phyloP scores from a whole-genome alignment of 2,797 vertebrate species.

The Erithacus rubecula region DNA sequence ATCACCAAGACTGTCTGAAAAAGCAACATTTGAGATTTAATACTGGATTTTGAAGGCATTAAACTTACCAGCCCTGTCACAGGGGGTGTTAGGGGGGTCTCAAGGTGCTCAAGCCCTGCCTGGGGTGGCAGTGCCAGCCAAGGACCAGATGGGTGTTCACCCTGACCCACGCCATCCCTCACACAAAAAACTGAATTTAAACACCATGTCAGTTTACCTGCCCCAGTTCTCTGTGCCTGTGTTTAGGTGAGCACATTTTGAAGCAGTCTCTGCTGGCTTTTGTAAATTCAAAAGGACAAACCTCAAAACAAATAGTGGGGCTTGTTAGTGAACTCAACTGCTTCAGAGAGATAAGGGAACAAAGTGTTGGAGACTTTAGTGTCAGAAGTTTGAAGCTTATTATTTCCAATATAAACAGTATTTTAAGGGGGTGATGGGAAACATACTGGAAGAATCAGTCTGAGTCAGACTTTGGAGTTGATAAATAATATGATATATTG shows the following conservation, averaged over 20 bases:
- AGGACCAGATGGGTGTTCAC: background rate
- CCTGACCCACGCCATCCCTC: background rate
- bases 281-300: background rate
- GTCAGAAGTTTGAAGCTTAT: background rate
- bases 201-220: background rate
- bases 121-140: background rate
- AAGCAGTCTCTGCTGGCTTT: background rate
- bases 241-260: background rate
- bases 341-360: background rate
- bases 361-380: background rate
- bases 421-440: background rate
- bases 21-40: background rate
- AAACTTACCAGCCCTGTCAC: rapidly evolving
- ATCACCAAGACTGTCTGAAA: background rate
- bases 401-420: background rate
- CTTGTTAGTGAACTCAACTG: background rate
- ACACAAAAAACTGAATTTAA: background rate
- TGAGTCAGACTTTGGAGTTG: background rate
- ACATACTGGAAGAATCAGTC: background rate
- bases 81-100: background rate
- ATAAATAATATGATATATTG: background rate
- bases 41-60: background rate
- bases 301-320: background rate
- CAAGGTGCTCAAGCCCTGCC: background rate
- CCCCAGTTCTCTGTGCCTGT: background rate